Evolutionary conservation across 2,113 vertebrate species (phyloP).

Genomic region (Macroglossus sobrinus): DNA sequence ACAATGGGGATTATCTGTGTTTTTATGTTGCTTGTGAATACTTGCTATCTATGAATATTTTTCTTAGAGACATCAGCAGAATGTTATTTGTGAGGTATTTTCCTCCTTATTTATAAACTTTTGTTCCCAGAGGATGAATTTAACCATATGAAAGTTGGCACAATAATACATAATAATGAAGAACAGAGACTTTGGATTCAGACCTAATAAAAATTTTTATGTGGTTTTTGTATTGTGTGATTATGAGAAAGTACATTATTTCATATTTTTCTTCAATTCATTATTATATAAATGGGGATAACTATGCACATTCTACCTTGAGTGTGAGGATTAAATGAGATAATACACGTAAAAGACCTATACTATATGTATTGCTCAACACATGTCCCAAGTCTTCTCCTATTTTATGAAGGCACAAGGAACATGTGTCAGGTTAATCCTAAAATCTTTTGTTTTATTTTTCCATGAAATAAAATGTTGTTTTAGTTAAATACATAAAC

Average conservation of each 20-base stretch:
- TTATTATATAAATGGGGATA: neutral
- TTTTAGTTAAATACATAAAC: neutral
- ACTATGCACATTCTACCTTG: neutral
- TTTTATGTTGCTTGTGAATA: neutral
- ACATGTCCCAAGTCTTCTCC: fast-evolving
- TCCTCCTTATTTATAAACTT: neutral
- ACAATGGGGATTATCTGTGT: neutral
- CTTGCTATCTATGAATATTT: neutral
- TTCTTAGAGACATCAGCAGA: neutral
- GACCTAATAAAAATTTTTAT: neutral
- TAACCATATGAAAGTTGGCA: neutral
- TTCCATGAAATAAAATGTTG: neutral
- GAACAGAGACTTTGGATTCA: neutral
- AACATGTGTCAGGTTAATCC: neutral
- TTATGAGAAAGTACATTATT: neutral
- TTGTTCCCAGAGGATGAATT: neutral
- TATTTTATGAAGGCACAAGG: neutral
- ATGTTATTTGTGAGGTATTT: neutral
- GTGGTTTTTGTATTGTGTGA: neutral
- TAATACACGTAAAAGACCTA: neutral
- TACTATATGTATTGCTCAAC: neutral
- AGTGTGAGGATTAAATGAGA: neutral
- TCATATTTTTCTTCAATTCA: neutral
- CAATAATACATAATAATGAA: neutral
- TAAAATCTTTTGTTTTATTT: neutral